Evolutionary conservation across 2,113 vertebrate genomes (phyloP), one percentile per base, ranked within the genome.

Genomic region (Tachysurus vachellii): DNA sequence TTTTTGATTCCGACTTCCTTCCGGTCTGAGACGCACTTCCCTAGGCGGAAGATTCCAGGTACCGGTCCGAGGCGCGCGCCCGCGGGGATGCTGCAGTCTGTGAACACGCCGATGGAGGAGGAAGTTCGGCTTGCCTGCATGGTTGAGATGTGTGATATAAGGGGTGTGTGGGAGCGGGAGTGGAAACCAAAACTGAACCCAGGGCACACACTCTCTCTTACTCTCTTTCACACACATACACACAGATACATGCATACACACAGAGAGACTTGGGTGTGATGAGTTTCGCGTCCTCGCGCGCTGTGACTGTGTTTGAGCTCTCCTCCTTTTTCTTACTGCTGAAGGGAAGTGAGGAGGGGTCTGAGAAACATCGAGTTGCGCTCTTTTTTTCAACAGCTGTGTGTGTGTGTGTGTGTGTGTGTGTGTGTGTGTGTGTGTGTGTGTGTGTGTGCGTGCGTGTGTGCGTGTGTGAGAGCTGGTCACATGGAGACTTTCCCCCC

Each of bases 21-120:
- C 90, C 97, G 97, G 93, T 99, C 98, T 86, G 98, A 96, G 93
- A 97, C 94, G 95, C 98, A 98, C 94, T 99, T 99, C 92, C 98
- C 98, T 91, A 99, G 95, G 94, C 97, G 98, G 95, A 98, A 99
- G 95, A 95, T 93, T 89, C 97, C 97, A 31, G 97, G 96, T 83
- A 97, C 96, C 0, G 98, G 98, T 91, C 98, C 98, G 87, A 99
- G 95, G 85, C 97, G 96, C 92, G 99, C 95, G 85, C 97, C 98
- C 13, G 97, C 96, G n/a, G 97, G 97, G 95, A 99, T 96, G 96
- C 95, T 96, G 96, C 95, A 97, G 91, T 98, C 98, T 2, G 98
- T 96, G 87, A 95, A 96, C 91, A 99, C 96, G 94, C 96, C 96
- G 95, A 94, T 94, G 93, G 96, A 94, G 91, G 96, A 94, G 90